phyloP scores from a whole-genome alignment of 2,797 vertebrate species.

The Leuciscus waleckii region DNA sequence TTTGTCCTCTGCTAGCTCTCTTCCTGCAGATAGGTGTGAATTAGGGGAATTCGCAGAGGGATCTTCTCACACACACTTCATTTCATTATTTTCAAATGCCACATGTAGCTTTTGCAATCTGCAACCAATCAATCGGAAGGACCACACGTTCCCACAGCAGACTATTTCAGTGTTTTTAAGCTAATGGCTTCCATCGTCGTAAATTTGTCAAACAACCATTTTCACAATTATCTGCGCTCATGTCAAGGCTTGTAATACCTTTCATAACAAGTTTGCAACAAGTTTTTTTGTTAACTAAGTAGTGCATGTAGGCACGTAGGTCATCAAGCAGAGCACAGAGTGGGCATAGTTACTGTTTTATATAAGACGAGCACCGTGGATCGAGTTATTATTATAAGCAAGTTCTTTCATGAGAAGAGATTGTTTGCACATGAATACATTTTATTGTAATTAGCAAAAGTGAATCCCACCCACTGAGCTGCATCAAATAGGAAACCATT shows the following conservation, averaged over 20 bases:
- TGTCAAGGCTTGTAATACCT: conserved; percentile 7
- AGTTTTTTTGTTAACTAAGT: conserved; percentile 34
- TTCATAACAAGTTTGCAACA: conserved; percentile 32
- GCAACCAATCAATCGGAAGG: conserved; percentile 22
- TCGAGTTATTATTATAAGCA: conserved; percentile 42
- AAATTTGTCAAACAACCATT: conserved; percentile 31
- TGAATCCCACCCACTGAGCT: conserved; percentile 25
- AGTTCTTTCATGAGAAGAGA: conserved; percentile 48
- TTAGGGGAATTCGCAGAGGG: conserved; percentile 50
- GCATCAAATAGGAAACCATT: conserved; percentile 46
- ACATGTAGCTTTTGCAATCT: conserved; percentile 45
- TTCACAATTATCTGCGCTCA: conserved; percentile 7
- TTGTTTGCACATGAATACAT: conserved; percentile 31
- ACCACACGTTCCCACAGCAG: conserved; percentile 1
- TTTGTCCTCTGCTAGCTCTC: conserved; percentile 46
- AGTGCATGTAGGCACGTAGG: conserved; percentile 29
- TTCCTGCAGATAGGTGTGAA: conserved; percentile 52
- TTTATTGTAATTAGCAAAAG: conserved; percentile 25
- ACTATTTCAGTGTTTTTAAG: conserved; percentile 31
- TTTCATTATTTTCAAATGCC: conserved; percentile 58
- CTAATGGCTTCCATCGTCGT: conserved; percentile 36
- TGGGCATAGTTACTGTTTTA: conserved; percentile 54
- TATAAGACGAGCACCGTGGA: conserved; percentile 23
- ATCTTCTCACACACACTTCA: conserved; percentile 52
- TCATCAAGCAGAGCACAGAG: conserved; percentile 42